These are phyloP conservation scores for Apistogramma diplotaenia DNA, from an alignment of 2,113 vertebrate species.

Conservation along the genomic window DNA sequence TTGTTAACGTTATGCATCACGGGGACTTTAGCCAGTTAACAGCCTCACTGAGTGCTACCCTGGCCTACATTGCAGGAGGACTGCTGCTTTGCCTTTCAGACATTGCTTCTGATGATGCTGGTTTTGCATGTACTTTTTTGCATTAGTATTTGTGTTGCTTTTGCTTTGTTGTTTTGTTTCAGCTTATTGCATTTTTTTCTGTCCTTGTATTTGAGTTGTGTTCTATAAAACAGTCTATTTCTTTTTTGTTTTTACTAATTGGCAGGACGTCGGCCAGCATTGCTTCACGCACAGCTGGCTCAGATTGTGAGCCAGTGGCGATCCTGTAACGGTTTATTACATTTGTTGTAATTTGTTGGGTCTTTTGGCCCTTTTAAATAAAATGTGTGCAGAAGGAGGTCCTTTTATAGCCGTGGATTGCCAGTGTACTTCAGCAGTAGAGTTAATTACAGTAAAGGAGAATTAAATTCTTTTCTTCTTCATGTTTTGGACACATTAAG, in stretches of 20 bases:
- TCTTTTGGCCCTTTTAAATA: not conserved
- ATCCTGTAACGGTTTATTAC: not conserved
- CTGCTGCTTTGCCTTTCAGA: too few relatives aligned
- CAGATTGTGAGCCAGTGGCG: not conserved
- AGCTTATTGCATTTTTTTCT: not conserved
- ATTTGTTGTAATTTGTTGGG: not conserved
- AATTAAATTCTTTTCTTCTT: not conserved
- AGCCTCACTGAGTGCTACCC: not conserved
- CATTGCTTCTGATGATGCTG: not conserved
- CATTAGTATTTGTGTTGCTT: not conserved
- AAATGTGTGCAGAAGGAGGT: not conserved
- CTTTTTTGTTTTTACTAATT: not conserved
- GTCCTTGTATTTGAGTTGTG: not conserved
- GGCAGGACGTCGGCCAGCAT: not conserved
- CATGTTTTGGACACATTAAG: not conserved
- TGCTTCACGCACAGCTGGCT: not conserved
- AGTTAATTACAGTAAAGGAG: not conserved
- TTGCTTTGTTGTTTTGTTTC: not conserved
- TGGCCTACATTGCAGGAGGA: not conserved
- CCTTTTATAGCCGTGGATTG: not conserved
- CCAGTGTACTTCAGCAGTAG: not conserved
- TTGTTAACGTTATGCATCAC: too few relatives aligned
- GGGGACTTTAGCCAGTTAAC: not conserved
- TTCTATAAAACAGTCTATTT: not conserved
- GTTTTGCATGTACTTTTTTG: not conserved